A percentile compares a stretch with the other conserved stretches of the same genome.
Evolutionary conservation across 2,888 invertebrate species (phyloP).

Genomic region (Oligia fasciuncula): DNA sequence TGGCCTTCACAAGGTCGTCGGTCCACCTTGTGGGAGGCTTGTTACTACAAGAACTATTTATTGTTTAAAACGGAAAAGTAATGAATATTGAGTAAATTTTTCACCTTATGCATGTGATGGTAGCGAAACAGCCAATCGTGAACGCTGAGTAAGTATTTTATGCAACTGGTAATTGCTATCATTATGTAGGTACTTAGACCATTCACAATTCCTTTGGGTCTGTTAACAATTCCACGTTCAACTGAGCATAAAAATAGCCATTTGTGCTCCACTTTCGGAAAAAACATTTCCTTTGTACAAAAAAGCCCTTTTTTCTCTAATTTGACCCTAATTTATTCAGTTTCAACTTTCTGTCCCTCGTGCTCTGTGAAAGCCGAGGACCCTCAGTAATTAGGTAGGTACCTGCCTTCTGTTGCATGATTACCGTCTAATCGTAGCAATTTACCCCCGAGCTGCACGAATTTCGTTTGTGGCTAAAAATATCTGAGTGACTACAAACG

Average conservation of each 20-base stretch:
- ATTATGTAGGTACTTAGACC: background rate
- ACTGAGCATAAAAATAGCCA: constrained; percentile 42
- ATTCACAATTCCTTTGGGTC: background rate
- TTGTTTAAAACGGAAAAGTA: too few relatives aligned
- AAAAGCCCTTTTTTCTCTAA: constrained; percentile 15
- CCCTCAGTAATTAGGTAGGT: constrained; percentile 47
- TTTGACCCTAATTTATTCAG: constrained; percentile 50
- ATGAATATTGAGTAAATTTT: too few relatives aligned
- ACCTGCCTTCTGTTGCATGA: constrained; percentile 23
- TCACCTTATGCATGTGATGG: too few relatives aligned
- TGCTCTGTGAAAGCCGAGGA: constrained; percentile 44
- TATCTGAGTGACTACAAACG: constrained; percentile 29
- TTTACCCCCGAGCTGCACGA: constrained; percentile 20
- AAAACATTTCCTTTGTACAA: constrained; percentile 45
- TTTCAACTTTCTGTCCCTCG: constrained; percentile 38
- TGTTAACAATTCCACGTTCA: constrained; percentile 29
- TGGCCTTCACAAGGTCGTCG: too few relatives aligned
- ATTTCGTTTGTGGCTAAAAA: constrained; percentile 46
- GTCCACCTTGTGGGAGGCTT: too few relatives aligned
- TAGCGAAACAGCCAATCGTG: background rate
- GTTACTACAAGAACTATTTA: too few relatives aligned
- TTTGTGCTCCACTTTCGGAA: constrained; percentile 29
- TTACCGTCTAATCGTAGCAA: constrained; percentile 50
- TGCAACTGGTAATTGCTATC: background rate
- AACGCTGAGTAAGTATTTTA: background rate